Evolutionary conservation across 1,140 invertebrate species (phyloP).

Genomic region (Drosophila lini): DNA sequence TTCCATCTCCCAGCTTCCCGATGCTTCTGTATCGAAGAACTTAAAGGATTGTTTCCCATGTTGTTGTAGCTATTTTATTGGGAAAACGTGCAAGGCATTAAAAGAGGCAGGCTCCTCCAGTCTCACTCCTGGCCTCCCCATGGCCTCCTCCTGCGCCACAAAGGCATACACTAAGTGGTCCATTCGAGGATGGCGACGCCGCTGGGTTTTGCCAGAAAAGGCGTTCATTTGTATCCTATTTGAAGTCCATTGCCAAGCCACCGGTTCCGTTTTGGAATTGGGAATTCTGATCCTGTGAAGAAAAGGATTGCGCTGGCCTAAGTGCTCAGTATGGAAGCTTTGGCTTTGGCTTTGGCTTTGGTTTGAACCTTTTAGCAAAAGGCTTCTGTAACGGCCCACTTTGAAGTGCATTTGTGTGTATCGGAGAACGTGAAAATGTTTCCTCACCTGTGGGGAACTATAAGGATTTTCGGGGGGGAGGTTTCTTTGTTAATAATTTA

Average conservation of each 20-base stretch:
- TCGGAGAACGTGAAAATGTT: conserved; percentile 5
- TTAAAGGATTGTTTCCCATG: conserved; percentile 70
- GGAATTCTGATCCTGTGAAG: conserved; percentile 45
- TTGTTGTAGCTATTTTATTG: conserved; percentile 72
- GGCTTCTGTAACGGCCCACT: conserved; percentile 19
- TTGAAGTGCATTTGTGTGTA: conserved; percentile 44
- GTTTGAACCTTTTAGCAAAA: conserved; percentile 31
- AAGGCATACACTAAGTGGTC: conserved; percentile 69
- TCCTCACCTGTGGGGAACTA: conserved; percentile 15
- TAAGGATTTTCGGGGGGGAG: background rate
- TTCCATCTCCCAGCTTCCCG: conserved; percentile 1
- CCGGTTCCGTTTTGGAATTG: conserved; percentile 21
- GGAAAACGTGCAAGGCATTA: conserved; percentile 75
- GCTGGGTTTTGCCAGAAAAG: conserved; percentile 27
- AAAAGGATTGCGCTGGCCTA: conserved; percentile 50
- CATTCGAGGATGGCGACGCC: conserved; percentile 47
- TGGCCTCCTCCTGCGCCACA: conserved; percentile 27
- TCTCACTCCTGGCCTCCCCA: background rate
- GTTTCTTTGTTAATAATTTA: background rate
- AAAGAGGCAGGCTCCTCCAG: conserved; percentile 32
- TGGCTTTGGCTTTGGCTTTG: background rate
- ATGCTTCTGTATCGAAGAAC: conserved; percentile 62
- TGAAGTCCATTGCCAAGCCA: conserved; percentile 30
- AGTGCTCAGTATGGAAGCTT: conserved; percentile 27
- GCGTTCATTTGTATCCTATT: conserved; percentile 64